Percentiles rank a stretch among this genome's conserved stretches.
These are phyloP conservation scores for Enteromius anoplus DNA, from an alignment of 2,797 vertebrate genomes.

Conservation along the genomic window DNA sequence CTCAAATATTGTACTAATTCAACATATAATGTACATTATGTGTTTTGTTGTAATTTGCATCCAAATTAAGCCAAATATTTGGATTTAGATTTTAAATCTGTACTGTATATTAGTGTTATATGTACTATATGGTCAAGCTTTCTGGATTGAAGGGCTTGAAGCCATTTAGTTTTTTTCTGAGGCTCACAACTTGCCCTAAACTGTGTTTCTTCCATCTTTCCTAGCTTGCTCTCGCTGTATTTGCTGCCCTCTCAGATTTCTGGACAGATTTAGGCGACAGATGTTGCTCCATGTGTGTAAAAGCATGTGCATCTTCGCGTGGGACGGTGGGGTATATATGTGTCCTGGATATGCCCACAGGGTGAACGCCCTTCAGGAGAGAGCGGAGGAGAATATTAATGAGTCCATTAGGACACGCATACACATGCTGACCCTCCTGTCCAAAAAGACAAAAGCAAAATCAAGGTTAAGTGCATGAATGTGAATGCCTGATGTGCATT, in stretches of 20 bases:
- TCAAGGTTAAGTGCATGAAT: slow-evolving; percentile 75
- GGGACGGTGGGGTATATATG: slow-evolving; percentile 51
- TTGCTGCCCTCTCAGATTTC: slow-evolving; percentile 7
- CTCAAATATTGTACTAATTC: not conserved
- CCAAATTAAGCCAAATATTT: slow-evolving; percentile 25
- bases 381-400: slow-evolving; percentile 75
- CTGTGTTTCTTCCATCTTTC: not conserved
- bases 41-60: slow-evolving; percentile 21
- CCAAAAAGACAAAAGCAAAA: slow-evolving; percentile 63
- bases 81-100: slow-evolving; percentile 4
- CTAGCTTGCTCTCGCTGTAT: not conserved
- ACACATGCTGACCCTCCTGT: slow-evolving; percentile 53
- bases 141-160: not conserved
- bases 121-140: not conserved
- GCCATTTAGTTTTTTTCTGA: not conserved
- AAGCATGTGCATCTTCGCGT: slow-evolving; percentile 32
- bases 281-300: slow-evolving; percentile 40
- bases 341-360: slow-evolving; percentile 51
- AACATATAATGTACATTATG: slow-evolving; percentile 15
- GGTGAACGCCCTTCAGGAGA: slow-evolving; percentile 73
- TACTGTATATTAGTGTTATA: not conserved
- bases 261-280: slow-evolving; percentile 22
- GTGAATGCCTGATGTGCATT: slow-evolving; percentile 68
- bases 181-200: not conserved
- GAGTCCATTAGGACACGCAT: slow-evolving; percentile 60